Conservation (phyloP, 1,140 invertebrate genomes). For the Helicoverpa zea region DNA sequence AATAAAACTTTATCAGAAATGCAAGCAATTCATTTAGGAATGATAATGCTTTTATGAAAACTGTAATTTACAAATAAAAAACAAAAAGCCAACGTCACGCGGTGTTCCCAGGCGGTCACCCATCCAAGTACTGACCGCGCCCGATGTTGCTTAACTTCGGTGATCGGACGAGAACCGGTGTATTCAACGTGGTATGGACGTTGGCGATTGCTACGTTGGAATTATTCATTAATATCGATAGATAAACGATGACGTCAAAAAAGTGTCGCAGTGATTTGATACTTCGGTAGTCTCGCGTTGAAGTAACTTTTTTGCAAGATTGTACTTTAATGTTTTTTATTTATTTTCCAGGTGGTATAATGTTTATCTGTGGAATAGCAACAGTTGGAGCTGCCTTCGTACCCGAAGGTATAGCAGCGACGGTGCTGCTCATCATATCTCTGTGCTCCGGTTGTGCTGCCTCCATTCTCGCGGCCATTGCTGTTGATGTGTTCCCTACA, state of each 20-base stretch:
- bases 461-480: conserved; percentile 78
- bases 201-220: conserved; percentile 55
- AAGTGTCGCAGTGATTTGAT: too few species aligned
- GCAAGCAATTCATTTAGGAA: too few species aligned
- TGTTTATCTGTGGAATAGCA: conserved; percentile 70
- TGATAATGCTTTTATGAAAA: too few species aligned
- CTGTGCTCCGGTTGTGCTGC: conserved; percentile 78
- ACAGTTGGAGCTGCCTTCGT: conserved; percentile 71
- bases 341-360: conserved; percentile 67
- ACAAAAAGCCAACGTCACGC: conserved; percentile 49
- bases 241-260: too few species aligned
- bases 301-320: not conserved
- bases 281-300: too few species aligned
- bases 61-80: not conserved
- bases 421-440: conserved; percentile 73
- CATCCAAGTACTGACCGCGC: conserved; percentile 61
- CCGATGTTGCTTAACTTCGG: conserved; percentile 61
- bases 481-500: conserved; percentile 82
- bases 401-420: conserved; percentile 67
- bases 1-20: too few species aligned
- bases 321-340: not conserved
- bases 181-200: conserved; percentile 66
- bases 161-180: conserved; percentile 62
- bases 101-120: conserved; percentile 56
- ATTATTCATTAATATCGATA: too few species aligned